These are phyloP conservation scores for Brachionus koreanus DNA, from an alignment of 1,140 invertebrate genomes.

Conservation along the genomic window DNA sequence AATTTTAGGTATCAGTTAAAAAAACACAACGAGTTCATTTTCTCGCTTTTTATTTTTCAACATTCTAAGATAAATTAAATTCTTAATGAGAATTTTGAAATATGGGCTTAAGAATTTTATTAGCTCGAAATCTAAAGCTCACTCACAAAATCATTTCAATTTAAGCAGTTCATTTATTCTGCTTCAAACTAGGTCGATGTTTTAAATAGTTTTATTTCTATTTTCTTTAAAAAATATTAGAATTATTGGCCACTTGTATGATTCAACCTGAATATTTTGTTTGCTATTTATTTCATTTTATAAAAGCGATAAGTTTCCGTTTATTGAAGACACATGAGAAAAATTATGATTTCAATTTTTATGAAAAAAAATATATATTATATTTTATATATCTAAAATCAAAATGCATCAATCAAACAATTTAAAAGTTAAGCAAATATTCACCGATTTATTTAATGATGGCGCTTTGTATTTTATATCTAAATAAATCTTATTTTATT, in stretches of 20 bases:
- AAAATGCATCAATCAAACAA: neutral
- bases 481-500: neutral
- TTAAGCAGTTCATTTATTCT: neutral
- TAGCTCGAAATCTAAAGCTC: neutral
- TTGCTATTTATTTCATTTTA: neutral
- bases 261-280: neutral
- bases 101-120: neutral
- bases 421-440: slow-evolving; percentile 4
- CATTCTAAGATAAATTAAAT: neutral
- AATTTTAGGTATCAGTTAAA: neutral
- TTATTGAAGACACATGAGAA: neutral
- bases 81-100: neutral
- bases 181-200: neutral
- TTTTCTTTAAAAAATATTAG: neutral
- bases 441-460: neutral
- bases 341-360: neutral
- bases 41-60: neutral
- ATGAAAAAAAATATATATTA: neutral
- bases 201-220: neutral
- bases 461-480: neutral
- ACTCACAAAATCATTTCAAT: neutral
- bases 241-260: neutral
- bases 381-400: too few relatives aligned
- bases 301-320: neutral
- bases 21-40: neutral